These are phyloP conservation scores for Anoncus sp. DNA, from an alignment of 2,888 invertebrate genomes.

Conservation along the genomic window DNA sequence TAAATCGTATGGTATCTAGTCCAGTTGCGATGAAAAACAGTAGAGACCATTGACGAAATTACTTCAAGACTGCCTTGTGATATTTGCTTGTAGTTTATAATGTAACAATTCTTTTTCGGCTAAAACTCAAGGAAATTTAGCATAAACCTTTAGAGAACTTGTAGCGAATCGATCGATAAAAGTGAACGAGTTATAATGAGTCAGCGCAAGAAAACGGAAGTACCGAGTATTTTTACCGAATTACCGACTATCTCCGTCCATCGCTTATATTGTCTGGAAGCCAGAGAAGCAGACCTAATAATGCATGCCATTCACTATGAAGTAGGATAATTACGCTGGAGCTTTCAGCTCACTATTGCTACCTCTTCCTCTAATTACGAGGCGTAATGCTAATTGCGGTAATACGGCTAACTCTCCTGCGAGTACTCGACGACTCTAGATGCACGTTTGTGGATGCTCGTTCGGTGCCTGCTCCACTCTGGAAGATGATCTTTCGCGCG, in stretches of 20 bases:
- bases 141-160: background rate
- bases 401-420: slow-evolving; percentile 40
- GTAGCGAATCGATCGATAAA: background rate
- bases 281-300: slow-evolving; percentile 8
- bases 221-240: slow-evolving; percentile 21
- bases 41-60: background rate
- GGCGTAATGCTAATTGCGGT: slow-evolving; percentile 53
- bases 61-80: background rate
- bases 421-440: background rate
- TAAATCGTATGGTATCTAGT: background rate
- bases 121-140: background rate
- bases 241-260: slow-evolving; percentile 21
- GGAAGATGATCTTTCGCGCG: slow-evolving; percentile 41
- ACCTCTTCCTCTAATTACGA: slow-evolving; percentile 53
- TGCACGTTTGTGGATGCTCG: background rate
- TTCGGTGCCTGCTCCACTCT: slow-evolving; percentile 6
- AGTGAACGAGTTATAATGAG: background rate
- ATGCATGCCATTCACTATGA: slow-evolving; percentile 8
- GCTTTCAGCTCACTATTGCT: slow-evolving; percentile 6
- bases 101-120: background rate
- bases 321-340: slow-evolving; percentile 15
- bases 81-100: too few species aligned
- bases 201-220: background rate
- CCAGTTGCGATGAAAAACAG: background rate
- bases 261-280: slow-evolving; percentile 14